Evolutionary conservation across 2,113 vertebrate species (phyloP).

Genomic region (Leucosticte australis): DNA sequence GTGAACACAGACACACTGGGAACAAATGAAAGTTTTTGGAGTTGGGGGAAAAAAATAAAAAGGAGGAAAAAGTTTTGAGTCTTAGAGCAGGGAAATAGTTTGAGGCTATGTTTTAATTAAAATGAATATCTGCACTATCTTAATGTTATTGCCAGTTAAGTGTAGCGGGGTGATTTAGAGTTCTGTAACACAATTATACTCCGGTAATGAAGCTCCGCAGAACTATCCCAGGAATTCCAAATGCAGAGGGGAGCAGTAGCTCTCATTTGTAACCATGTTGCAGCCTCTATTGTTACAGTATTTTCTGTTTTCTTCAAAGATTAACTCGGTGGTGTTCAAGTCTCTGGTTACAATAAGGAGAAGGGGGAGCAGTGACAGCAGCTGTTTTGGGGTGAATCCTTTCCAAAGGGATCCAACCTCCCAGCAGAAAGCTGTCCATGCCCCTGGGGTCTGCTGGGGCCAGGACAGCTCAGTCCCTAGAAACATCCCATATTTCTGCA

Average conservation of each 20-base stretch:
- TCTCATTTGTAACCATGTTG: conserved; percentile 82
- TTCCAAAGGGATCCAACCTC: not conserved
- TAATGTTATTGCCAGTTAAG: conserved; percentile 87
- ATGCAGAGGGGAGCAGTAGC: conserved; percentile 77
- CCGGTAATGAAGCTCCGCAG: conserved; percentile 79
- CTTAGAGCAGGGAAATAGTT: conserved; percentile 77
- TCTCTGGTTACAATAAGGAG: conserved; percentile 64
- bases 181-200: conserved; percentile 83
- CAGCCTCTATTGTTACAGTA: conserved; percentile 77
- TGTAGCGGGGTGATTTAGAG: conserved; percentile 83
- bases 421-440: not conserved
- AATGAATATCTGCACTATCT: conserved; percentile 84
- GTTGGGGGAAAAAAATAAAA: not conserved
- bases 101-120: conserved; percentile 86
- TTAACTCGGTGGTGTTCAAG: conserved; percentile 76
- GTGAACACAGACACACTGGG: conserved; percentile 38
- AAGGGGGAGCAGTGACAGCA: not conserved
- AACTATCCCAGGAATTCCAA: conserved; percentile 82
- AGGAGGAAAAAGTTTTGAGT: conserved; percentile 68
- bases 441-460: not conserved
- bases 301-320: conserved; percentile 81
- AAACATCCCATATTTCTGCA: not conserved
- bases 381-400: not conserved
- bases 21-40: conserved; percentile 65
- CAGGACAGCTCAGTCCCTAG: not conserved